These are phyloP conservation scores for Sylvilagus floridanus DNA, from an alignment of 2,797 vertebrate genomes.

Conservation along the genomic window DNA sequence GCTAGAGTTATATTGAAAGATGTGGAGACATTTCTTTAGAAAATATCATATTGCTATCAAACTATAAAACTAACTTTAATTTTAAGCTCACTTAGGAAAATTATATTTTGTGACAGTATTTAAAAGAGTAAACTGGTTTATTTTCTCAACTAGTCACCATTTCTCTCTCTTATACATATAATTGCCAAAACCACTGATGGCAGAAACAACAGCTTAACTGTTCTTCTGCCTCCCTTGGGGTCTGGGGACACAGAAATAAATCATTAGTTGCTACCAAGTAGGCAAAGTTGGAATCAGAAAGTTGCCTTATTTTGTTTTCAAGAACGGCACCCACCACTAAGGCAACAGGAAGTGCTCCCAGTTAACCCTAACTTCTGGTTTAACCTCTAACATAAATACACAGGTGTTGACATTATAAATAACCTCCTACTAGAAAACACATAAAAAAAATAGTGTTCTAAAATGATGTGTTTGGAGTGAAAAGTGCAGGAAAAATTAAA, in stretches of 20 bases:
- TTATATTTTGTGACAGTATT: constrained; percentile 62
- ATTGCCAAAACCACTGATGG: constrained; percentile 66
- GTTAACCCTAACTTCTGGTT: constrained; percentile 52
- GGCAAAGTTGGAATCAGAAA: constrained; percentile 46
- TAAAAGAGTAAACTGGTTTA: constrained; percentile 54
- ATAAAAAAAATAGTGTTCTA: constrained; percentile 45
- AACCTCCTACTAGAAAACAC: constrained; percentile 20
- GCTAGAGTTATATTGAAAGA: neutral
- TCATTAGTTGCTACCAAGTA: constrained; percentile 6
- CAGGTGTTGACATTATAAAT: constrained; percentile 57
- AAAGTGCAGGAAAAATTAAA: neutral
- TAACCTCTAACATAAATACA: constrained; percentile 43
- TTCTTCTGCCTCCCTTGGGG: constrained; percentile 19
- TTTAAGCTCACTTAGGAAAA: constrained; percentile 6
- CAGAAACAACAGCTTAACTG: constrained; percentile 47
- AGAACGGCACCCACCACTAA: neutral
- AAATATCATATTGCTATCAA: constrained; percentile 18
- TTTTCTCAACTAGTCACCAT: constrained; percentile 45
- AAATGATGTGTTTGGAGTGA: constrained; percentile 47
- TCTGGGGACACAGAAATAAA: constrained; percentile 56
- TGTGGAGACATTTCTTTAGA: neutral
- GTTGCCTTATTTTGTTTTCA: constrained; percentile 61
- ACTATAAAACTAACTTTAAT: constrained; percentile 36
- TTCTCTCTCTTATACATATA: constrained; percentile 46
- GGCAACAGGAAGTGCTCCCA: constrained; percentile 47